These are phyloP conservation scores for Drosophila sordidula DNA, from an alignment of 2,888 invertebrate species.

Conservation along the genomic window DNA sequence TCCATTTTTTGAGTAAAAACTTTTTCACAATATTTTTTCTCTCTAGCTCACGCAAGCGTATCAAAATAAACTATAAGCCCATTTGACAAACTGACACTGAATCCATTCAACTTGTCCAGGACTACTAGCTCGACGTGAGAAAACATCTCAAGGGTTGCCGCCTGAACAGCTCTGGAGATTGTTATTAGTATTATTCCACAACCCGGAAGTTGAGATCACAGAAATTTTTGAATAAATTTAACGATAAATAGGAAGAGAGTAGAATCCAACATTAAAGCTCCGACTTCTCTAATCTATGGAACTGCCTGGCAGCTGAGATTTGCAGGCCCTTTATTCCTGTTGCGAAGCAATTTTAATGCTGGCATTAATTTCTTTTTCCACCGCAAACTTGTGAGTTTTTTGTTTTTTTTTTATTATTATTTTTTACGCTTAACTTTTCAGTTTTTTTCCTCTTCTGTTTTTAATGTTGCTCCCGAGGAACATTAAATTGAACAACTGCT, in stretches of 20 bases:
- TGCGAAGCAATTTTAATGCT: constrained; percentile 5
- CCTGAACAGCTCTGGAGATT: too few species aligned
- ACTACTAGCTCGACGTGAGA: constrained; percentile 5
- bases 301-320: constrained; percentile 9
- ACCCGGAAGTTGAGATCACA: too few species aligned
- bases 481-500: constrained; percentile 64
- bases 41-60: neutral
- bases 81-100: neutral
- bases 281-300: constrained; percentile 22
- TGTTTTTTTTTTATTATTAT: constrained; percentile 23
- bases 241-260: too few species aligned
- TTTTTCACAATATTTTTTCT: constrained; percentile 6
- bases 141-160: neutral
- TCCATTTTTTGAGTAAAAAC: constrained; percentile 20
- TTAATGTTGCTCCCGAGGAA: constrained; percentile 20
- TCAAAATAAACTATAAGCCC: neutral
- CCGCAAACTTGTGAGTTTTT: constrained; percentile 42
- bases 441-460: constrained; percentile 10
- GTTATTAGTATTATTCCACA: too few species aligned
- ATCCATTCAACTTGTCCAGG: neutral
- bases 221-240: too few species aligned
- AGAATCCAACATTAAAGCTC: too few species aligned
- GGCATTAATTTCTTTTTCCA: constrained; percentile 21
- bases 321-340: neutral
- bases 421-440: neutral